Base-by-base conservation (phyloP, 2,797 vertebrate genomes). In the Lateolabrax maculatus region DNA sequence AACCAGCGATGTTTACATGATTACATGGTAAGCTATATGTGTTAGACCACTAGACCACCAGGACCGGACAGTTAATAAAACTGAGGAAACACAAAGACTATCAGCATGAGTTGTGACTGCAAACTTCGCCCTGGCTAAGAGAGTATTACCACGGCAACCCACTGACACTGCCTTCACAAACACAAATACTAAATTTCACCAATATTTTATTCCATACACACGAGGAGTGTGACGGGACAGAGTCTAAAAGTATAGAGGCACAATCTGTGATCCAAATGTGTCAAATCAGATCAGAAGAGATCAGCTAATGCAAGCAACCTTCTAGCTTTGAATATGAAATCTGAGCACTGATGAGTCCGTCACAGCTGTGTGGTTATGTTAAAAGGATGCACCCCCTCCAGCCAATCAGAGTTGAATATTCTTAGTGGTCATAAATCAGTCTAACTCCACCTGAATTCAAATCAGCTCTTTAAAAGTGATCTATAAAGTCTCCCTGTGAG, bases 391-490 rank as follows among this genome's bases (percentile, higher is more conserved):
- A 19, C 9, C 29, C 9, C 18, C 16, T 57, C 2, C 43, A 55
- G 48, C 48, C 70, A 75, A 48, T 70, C 68, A 62, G 39, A 44
- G 16, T 0, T 55, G 52, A 61, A 56, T 61, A 31, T 60, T 68
- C 29, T 27, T 37, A 25, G 16, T 39, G 27, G 49, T 75, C 62
- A 41, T 65, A 31, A 75, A 71, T 52, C 11, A 2, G 44, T 62
- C 9, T 7, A 4, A 7, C 29, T 60, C 25, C 1, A 18, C 3
- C 29, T 43, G 36, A 31, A 63, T 77, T 23, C 8, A 75, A 66
- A 41, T 49, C 39, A 16, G 29, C 60, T 76, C 67, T 64, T 48
- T 27, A 12, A 75, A 69, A 9, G 44, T 63, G 68, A 72, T 58
- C 56, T 46, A 19, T 5, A 12, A 9, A 5, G 3, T 0, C 66